A percentile compares a stretch with the other conserved stretches of the same genome.
Conservation (phyloP, 2,113 vertebrate species). For the Oophaga pumilio region DNA sequence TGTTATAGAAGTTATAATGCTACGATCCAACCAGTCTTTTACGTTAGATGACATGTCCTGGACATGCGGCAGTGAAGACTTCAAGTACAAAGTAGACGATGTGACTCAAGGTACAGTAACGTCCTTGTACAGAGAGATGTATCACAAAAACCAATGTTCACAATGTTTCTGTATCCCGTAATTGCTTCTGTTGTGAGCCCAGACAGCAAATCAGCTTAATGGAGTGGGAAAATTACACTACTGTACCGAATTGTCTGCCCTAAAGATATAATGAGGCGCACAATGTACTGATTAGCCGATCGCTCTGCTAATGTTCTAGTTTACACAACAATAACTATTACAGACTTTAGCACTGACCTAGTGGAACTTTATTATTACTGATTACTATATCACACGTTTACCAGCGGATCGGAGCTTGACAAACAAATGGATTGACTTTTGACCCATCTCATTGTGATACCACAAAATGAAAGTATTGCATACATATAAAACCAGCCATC, state of each 20-base stretch:
- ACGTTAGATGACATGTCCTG: conserved; percentile 93
- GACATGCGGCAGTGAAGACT: conserved; percentile 88
- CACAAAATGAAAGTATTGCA: no score
- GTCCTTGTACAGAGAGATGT: neutral
- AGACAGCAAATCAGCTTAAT: neutral
- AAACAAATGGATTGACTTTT: no score
- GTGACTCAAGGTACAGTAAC: conserved; percentile 84
- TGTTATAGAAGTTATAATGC: conserved; percentile 97
- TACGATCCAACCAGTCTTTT: conserved; percentile 96
- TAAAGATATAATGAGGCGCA: neutral
- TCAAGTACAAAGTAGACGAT: conserved; percentile 89
- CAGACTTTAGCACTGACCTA: neutral
- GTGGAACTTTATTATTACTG: neutral
- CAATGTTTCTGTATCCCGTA: neutral
- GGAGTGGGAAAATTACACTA: neutral
- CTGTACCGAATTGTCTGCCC: neutral
- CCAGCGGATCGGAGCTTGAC: no score
- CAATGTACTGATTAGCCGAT: neutral
- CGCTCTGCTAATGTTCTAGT: neutral
- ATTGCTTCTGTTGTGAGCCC: neutral
- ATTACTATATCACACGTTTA: neutral
- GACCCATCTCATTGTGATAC: no score
- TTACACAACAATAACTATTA: neutral
- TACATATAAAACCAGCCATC: no score
- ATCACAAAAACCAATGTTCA: neutral